Evolutionary conservation across 1,140 invertebrate genomes (phyloP), one percentile per base, ranked within the genome.

Genomic region (Trigoniulus corallinus): DNA sequence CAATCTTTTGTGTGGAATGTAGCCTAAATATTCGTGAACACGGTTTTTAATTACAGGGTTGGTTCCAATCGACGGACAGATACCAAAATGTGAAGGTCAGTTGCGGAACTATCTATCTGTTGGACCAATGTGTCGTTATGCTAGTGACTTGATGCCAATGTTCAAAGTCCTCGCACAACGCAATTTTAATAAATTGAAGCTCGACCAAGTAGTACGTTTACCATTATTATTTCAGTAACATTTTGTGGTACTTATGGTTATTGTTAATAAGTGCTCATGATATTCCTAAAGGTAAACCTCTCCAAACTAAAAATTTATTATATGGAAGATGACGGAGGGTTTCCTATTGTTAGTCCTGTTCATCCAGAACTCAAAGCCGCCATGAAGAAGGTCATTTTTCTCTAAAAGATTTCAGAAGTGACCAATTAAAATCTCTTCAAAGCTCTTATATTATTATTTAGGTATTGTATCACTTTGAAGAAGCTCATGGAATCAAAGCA

Each of bases 101-200:
- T 76, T 82, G 53, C 67, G 77, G 51, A 72, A 72, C 21, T 80
- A 88, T 59, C 21, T 44, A 44, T 7, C 4, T n/a, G 76, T 88
- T 26, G 93, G 93, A 1, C 92, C 92, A 0, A 88, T 98, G 79
- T 85, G 82, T 57, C 77, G 88, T 58, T 82, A 84, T 62, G 83
- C 88, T 1, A 74, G 78, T 56, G 93, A 97, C 69, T 64, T 95
- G 43, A 68, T 77, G 48, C 83, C 85, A 1, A 71, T 88, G 54
- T 67, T 92, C 1, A 80, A 81, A 63, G 72, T 88, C 43, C 71
- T 89, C 49, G 60, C 76, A 1, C 72, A 77, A 0, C 71, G 74
- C 3, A 76, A 81, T 27, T 69, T 69, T 0, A 61, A 68, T 1
- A 70, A 75, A 54, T 65, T 88, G 7, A 76, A 79, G 43, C 66